Evolutionary conservation across 2,113 vertebrate species (phyloP), one percentile per base, ranked within the genome.

Genomic region (Austrofundulus limnaeus): DNA sequence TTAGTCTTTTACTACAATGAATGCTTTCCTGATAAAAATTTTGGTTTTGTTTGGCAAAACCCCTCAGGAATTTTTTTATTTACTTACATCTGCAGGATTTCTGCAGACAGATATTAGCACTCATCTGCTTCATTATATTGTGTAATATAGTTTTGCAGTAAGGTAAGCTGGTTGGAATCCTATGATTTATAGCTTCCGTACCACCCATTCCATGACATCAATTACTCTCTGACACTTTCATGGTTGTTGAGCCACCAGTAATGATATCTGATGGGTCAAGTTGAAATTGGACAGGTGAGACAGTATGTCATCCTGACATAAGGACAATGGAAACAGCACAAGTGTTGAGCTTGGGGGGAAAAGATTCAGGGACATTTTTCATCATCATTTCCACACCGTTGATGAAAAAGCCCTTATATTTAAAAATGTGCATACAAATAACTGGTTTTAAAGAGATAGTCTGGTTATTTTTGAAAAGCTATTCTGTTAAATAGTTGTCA

Each of bases 151-250:
- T 73, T 52, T 52, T 31, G 12, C 28, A 53, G 75, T 73, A 60
- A 48, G 60, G 21, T 49, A 59, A 49, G 68, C 66, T 74, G 54
- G 66, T 37, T n/a, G 57, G 38, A 42, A 66, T 78, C 50, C 45
- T 67, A 69, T 89, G 81, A 90, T 88, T 58, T 82, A 90, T 64
- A 25, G 77, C 74, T 51, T 45, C 48, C 42, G 61, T 62, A 77
- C 71, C 73, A 79, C 61, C 67, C 54, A 72, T 76, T 58, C 71
- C 67, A 61, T 42, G 68, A 75, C 87, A 91, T 89, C 70, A 85
- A 83, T 87, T 89, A 89, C 71, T 74, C 76, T 80, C 56, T 85
- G 90, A 87, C 86, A 89, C 81, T 79, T 82, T 87, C 86, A 84
- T 69, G 78, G 72, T 78, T 86, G 78, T 84, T 66, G 48, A 76